Evolutionary conservation across 2,888 invertebrate species (phyloP).

Genomic region (Subacronicta megacephala): DNA sequence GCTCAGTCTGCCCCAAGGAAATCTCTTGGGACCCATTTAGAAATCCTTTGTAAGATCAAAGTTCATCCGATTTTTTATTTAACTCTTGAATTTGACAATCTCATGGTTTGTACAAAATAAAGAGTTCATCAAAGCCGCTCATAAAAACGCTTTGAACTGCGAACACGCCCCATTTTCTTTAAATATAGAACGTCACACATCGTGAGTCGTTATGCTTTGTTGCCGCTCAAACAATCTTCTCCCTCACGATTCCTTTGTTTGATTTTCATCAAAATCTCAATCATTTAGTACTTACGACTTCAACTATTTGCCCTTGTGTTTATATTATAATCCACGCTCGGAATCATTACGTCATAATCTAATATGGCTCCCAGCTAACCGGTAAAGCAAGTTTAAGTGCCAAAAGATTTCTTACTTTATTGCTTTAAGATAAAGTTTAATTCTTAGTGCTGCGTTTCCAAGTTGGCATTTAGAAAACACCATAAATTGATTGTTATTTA

Average conservation of each 20-base stretch:
- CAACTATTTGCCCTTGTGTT: slow-evolving; percentile 27
- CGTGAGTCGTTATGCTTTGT: slow-evolving; percentile 26
- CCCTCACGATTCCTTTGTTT: slow-evolving; percentile 29
- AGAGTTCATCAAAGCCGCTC: no score
- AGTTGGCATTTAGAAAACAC: slow-evolving; percentile 24
- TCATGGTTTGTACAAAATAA: no score
- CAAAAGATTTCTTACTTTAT: slow-evolving; percentile 10
- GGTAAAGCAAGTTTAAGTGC: slow-evolving; percentile 29
- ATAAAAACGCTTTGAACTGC: no score
- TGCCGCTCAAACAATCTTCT: slow-evolving; percentile 18
- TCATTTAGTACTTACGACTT: slow-evolving; percentile 20
- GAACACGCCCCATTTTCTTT: slow-evolving; percentile 3
- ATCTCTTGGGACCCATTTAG: neutral
- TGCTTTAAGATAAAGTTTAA: slow-evolving; percentile 7
- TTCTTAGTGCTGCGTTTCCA: slow-evolving; percentile 12
- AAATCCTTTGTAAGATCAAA: no score
- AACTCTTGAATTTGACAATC: no score
- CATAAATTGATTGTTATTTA: slow-evolving; percentile 20
- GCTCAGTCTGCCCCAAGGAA: neutral
- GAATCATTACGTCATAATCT: slow-evolving; percentile 46
- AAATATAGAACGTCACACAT: slow-evolving; percentile 10
- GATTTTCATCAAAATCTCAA: slow-evolving; percentile 13
- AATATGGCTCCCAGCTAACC: slow-evolving; percentile 42
- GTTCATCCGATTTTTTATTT: no score
- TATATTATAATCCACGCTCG: slow-evolving; percentile 28